Conservation (phyloP, 2,888 invertebrate genomes). For the Synanthedon vespiformis region DNA sequence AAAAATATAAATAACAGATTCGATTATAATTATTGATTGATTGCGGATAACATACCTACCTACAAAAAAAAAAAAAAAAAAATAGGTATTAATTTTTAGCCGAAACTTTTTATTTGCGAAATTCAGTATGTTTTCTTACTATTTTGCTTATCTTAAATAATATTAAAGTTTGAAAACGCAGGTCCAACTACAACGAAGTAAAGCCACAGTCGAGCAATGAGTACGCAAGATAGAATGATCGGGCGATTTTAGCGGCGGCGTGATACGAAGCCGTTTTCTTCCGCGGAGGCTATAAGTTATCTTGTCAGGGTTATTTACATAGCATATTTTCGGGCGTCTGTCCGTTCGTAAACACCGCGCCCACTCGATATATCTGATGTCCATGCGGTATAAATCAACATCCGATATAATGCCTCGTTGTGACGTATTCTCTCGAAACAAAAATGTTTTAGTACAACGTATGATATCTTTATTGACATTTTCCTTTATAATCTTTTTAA, state of each 20-base stretch:
- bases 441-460: no score
- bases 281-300: conserved; percentile 15
- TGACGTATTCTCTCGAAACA: conserved; percentile 1
- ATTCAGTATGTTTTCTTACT: no score
- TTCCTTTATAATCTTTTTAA: no score
- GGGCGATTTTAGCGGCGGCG: not conserved
- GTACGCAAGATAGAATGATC: not conserved
- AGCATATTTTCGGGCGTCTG: conserved; percentile 24
- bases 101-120: no score
- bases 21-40: no score
- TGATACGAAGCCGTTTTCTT: not conserved
- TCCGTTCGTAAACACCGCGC: conserved; percentile 17
- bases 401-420: conserved; percentile 7
- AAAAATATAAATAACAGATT: no score
- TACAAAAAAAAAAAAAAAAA: no score
- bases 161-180: no score
- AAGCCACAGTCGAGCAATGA: not conserved
- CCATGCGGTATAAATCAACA: conserved; percentile 25
- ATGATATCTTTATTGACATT: no score
- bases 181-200: not conserved
- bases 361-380: conserved; percentile 14
- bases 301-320: conserved; percentile 27
- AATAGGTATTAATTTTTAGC: no score
- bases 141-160: no score
- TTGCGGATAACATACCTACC: no score